These are phyloP conservation scores for Melanotaenia boesemani DNA, from an alignment of 2,797 vertebrate species.

Conservation along the genomic window DNA sequence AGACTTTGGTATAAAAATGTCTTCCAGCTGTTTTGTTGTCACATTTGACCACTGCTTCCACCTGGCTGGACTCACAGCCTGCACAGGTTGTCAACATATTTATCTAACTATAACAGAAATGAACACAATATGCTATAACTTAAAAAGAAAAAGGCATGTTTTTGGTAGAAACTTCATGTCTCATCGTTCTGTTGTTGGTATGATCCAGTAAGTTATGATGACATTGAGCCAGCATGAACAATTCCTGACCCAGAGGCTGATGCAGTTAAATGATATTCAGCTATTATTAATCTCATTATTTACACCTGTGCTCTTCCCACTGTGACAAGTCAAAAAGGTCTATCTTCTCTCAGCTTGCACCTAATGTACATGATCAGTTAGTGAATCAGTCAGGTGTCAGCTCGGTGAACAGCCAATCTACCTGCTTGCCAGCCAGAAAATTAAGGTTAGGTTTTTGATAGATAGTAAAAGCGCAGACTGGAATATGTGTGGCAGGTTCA, in stretches of 20 bases:
- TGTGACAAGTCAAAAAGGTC: constrained; percentile 1
- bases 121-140: too few species aligned
- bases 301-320: background rate
- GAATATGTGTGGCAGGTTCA: background rate
- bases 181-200: background rate
- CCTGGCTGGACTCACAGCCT: too few species aligned
- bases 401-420: background rate
- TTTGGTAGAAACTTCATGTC: background rate
- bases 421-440: background rate
- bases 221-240: background rate
- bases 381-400: background rate
- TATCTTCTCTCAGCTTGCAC: background rate
- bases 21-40: too few species aligned
- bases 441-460: background rate
- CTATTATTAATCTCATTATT: constrained; percentile 4
- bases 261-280: background rate
- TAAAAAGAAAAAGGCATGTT: background rate
- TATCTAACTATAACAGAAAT: too few species aligned
- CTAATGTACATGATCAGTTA: background rate
- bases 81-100: too few species aligned
- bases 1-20: too few species aligned
- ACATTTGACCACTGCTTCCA: too few species aligned
- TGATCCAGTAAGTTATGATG: background rate
- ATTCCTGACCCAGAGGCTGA: background rate
- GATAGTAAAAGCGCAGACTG: background rate